Evolutionary conservation across 2,888 invertebrate species (phyloP), one percentile per base, ranked within the genome.

Genomic region (Sinelater perroti): DNA sequence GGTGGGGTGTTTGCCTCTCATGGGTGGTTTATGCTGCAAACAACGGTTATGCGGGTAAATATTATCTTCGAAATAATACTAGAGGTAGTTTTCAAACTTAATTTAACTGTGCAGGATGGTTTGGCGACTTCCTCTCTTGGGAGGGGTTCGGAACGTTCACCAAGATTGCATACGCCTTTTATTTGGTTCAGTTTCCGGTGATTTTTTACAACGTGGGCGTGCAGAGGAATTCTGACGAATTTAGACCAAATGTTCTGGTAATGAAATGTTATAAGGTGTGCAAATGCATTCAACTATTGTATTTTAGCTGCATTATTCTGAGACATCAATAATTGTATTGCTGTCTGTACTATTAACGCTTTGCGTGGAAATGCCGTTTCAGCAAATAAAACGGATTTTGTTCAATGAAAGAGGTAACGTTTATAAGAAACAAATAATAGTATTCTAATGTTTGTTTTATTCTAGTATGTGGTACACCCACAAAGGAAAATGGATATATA

Each of bases 121-220:
- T 84, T 58, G 80, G 81, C 2, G 66, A 75, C 30, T 75, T 85
- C 61, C 70, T 86, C 8, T 81, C 81, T 17, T 84, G 82, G 71
- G 75, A 76, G 60, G 57, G 57, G 17, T 61, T 57, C 35, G 10
- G 33, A 30, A 13, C 17, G 1, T 61, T 84, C 72, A 83, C 83
- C 46, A 84, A 84, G 72, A 82, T 86, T 26, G 80, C 85, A 2
- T 86, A 85, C 72, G 80, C 82, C 35, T 79, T 86, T 3, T 86
- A 86, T 72, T 75, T 86, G 16, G 82, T 83, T 3, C 86, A 86
- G 73, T 86, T 86, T 73, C 85, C 85, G 0, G 80, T 86, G 56
- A 85, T 83, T 74, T 86, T 86, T 75, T 86, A 84, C 74, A 84
- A 84, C 63, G 83, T 86, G n/a, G 86, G 85, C 0, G 72, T 80